Conservation (phyloP, 2,888 invertebrate species). For the Boloria euphrosyne region DNA sequence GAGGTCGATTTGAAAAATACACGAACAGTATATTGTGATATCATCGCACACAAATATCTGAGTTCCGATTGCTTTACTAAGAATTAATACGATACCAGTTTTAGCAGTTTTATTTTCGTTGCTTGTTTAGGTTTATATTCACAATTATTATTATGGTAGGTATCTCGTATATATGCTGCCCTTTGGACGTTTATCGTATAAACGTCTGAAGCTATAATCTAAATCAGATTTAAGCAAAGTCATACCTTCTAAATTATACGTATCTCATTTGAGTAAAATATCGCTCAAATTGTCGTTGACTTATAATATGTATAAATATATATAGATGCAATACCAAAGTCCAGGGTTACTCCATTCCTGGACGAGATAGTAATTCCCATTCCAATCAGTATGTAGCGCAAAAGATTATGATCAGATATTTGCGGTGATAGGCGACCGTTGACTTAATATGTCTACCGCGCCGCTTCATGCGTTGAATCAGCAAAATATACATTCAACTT, state of each 20-base stretch:
- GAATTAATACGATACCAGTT: conserved; percentile 12
- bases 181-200: too few species aligned
- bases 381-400: conserved; percentile 5
- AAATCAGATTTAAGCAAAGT: too few species aligned
- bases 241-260: too few species aligned
- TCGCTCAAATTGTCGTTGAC: too few species aligned
- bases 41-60: conserved; percentile 19
- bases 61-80: conserved; percentile 13
- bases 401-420: conserved; percentile 22
- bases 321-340: not conserved
- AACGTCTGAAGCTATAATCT: too few species aligned
- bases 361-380: conserved; percentile 9
- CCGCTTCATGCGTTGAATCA: conserved; percentile 9
- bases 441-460: conserved; percentile 20
- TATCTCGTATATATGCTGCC: not conserved
- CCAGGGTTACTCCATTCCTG: not conserved
- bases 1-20: conserved; percentile 8
- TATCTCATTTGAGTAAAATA: too few species aligned
- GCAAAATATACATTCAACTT: conserved; percentile 8
- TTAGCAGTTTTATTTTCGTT: not conserved
- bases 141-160: not conserved
- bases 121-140: not conserved
- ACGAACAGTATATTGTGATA: conserved; percentile 14
- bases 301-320: too few species aligned
- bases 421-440: conserved; percentile 10